Conservation (phyloP, 2,888 invertebrate species). For the Euproctis similis region DNA sequence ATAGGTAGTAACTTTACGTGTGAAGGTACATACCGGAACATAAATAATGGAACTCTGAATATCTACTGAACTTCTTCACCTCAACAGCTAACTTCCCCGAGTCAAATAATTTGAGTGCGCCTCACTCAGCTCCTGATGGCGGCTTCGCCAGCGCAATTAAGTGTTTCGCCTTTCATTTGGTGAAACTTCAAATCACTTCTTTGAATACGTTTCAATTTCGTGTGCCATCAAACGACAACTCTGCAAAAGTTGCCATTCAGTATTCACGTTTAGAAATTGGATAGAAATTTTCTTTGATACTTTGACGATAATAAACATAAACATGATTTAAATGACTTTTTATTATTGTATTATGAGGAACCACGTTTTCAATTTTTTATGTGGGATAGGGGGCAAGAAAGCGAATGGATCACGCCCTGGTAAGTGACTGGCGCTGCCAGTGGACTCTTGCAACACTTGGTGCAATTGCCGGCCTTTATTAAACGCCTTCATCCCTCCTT, state of each 20-base stretch:
- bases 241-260: constrained; percentile 14
- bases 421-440: no score
- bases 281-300: neutral
- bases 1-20: constrained; percentile 35
- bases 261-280: constrained; percentile 12
- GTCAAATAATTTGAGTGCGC: constrained; percentile 43
- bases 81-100: constrained; percentile 32
- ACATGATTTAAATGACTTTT: no score
- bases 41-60: constrained; percentile 46
- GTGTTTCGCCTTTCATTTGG: constrained; percentile 51
- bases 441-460: no score
- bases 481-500: no score
- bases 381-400: no score
- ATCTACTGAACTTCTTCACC: constrained; percentile 49
- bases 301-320: no score
- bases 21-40: constrained; percentile 37
- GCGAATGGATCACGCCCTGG: no score
- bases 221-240: constrained; percentile 19
- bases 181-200: constrained; percentile 46
- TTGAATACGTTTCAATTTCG: constrained; percentile 36
- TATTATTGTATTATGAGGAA: no score
- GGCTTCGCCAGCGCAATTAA: constrained; percentile 46
- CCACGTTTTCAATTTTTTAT: no score
- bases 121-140: constrained; percentile 27
- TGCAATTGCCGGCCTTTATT: no score